These are phyloP conservation scores for Euclidia mi DNA, from an alignment of 2,888 invertebrate genomes.

Conservation along the genomic window DNA sequence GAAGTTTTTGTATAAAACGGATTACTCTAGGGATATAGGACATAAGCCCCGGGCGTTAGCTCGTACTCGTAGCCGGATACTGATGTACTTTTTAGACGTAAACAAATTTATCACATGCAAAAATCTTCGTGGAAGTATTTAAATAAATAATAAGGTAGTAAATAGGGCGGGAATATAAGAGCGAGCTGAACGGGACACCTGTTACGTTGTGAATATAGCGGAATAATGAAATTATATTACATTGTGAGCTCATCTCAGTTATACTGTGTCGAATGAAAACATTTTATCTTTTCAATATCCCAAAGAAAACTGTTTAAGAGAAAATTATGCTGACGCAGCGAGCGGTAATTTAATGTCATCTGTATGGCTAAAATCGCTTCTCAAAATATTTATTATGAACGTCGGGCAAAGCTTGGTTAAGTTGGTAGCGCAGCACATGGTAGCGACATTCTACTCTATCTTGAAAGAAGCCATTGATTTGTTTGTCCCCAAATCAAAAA, in stretches of 20 bases:
- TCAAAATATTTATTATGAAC: conserved; percentile 17
- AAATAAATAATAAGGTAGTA: conserved; percentile 1
- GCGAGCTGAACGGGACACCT: conserved; percentile 9
- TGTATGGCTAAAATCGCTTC: too few relatives aligned
- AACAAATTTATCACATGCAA: conserved; percentile 20
- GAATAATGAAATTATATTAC: conserved; percentile 4
- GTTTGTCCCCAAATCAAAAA: too few relatives aligned
- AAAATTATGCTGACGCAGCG: conserved; percentile 1
- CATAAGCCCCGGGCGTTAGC: conserved; percentile 34
- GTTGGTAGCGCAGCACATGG: too few relatives aligned
- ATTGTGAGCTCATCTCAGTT: neutral
- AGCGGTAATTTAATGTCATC: conserved; percentile 13
- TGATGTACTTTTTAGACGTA: conserved; percentile 30
- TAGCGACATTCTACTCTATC: too few relatives aligned
- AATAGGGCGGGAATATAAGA: conserved; percentile 8
- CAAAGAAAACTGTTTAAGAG: neutral
- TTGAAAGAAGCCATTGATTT: too few relatives aligned
- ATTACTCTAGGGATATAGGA: conserved; percentile 30
- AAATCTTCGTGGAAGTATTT: conserved; percentile 8
- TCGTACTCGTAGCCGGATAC: conserved; percentile 21
- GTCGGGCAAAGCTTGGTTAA: conserved; percentile 2
- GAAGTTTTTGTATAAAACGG: conserved; percentile 40
- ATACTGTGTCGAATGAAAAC: neutral
- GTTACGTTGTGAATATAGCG: conserved; percentile 18
- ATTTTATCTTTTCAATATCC: conserved; percentile 3